phyloP scores from a whole-genome alignment of 1,140 invertebrate species.

The Megalonaias nervosa region DNA sequence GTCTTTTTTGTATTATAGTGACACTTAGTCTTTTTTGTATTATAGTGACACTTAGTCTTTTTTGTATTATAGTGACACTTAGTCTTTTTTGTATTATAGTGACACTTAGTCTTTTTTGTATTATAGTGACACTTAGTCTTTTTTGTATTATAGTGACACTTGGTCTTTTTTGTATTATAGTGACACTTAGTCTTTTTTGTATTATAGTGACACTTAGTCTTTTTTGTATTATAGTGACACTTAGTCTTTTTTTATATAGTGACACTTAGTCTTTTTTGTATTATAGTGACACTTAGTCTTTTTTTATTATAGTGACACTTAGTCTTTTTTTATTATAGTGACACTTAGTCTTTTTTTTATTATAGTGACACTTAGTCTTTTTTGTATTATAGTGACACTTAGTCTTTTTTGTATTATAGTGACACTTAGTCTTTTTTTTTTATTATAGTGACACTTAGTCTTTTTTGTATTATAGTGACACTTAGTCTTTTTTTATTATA shows the following conservation, averaged over 20 bases:
- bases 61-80: conserved; percentile 35
- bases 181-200: conserved; percentile 18
- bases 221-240: conserved; percentile 33
- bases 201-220: conserved; percentile 35
- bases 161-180: conserved; percentile 28
- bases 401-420: conserved; percentile 27
- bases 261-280: conserved; percentile 1
- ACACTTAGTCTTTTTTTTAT: conserved; percentile 20
- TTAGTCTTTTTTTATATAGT: too few relatives aligned
- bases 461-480: conserved; percentile 32
- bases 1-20: conserved; percentile 28
- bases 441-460: conserved; percentile 36
- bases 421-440: conserved; percentile 19
- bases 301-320: conserved; percentile 35
- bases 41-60: conserved; percentile 33
- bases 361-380: conserved; percentile 33
- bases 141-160: conserved; percentile 34
- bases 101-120: conserved; percentile 18
- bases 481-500: conserved; percentile 6
- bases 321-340: conserved; percentile 29
- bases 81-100: conserved; percentile 27
- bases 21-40: conserved; percentile 20
- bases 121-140: conserved; percentile 35
- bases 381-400: conserved; percentile 35
- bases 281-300: conserved; percentile 35